phyloP scores from a whole-genome alignment of 2,797 vertebrate genomes.

The Sciaenops ocellatus region DNA sequence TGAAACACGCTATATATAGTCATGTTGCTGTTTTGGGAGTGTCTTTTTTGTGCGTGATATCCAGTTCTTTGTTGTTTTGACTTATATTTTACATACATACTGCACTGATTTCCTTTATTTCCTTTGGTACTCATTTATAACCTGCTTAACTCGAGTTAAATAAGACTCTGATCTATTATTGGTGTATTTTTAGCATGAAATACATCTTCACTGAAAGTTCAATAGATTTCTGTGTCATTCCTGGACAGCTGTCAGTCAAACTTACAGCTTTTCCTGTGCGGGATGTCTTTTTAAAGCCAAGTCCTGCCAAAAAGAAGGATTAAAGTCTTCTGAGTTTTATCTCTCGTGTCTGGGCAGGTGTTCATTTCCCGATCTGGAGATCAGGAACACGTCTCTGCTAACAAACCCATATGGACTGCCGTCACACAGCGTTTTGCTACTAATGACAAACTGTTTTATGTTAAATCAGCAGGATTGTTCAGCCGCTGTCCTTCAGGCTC shows the following conservation, averaged over 20 bases:
- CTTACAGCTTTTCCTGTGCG: not conserved
- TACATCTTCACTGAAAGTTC: no score
- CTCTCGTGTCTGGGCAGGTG: conserved; percentile 5
- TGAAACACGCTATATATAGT: not conserved
- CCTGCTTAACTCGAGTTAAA: not conserved
- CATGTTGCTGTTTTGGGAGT: not conserved
- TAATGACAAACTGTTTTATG: not conserved
- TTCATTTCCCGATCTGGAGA: not conserved
- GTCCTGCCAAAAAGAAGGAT: not conserved
- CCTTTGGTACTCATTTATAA: not conserved
- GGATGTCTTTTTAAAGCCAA: not conserved
- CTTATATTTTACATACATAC: not conserved
- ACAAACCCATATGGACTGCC: conserved; percentile 5
- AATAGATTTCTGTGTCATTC: not conserved
- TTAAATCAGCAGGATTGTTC: conserved; percentile 11
- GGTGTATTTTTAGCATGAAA: not conserved
- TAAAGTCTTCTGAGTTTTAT: not conserved
- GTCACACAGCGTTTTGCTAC: not conserved
- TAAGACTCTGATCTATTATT: not conserved
- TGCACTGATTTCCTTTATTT: not conserved
- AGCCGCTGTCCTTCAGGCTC: not conserved
- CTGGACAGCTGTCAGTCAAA: not conserved
- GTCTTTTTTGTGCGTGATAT: not conserved
- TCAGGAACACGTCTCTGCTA: not conserved
- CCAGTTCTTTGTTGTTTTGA: not conserved